phyloP scores from a whole-genome alignment of 2,797 vertebrate species.

The Numenius phaeopus region DNA sequence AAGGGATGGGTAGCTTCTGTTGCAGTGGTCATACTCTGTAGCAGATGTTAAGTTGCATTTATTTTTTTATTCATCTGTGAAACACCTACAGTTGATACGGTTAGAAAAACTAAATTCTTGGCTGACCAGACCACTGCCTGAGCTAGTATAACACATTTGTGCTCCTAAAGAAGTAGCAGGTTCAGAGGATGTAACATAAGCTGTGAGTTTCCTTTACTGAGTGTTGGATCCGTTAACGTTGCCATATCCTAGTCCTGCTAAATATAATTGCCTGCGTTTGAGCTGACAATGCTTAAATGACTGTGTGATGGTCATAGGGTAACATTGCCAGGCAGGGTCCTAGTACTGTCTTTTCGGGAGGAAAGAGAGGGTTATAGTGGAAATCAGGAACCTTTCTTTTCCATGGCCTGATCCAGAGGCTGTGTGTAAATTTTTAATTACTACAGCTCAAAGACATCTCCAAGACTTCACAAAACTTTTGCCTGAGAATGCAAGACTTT shows the following conservation, averaged over 20 bases:
- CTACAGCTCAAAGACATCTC: fast-evolving
- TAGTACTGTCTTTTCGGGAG: neutral
- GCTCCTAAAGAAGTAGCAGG: neutral
- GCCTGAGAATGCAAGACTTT: neutral
- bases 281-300: neutral
- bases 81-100: neutral
- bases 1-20: neutral
- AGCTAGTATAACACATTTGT: neutral
- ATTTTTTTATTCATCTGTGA: neutral
- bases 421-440: neutral
- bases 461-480: neutral
- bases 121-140: neutral
- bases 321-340: fast-evolving
- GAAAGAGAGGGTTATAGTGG: neutral
- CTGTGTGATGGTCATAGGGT: neutral
- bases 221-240: neutral
- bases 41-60: neutral
- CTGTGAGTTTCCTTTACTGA: neutral
- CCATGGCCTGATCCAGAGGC: neutral
- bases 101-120: neutral
- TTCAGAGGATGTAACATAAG: neutral
- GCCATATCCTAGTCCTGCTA: neutral
- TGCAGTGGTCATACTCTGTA: neutral
- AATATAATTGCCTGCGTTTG: neutral
- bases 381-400: neutral